Conservation (phyloP, 2,797 vertebrate genomes). For the Gymnothorax reevesii region DNA sequence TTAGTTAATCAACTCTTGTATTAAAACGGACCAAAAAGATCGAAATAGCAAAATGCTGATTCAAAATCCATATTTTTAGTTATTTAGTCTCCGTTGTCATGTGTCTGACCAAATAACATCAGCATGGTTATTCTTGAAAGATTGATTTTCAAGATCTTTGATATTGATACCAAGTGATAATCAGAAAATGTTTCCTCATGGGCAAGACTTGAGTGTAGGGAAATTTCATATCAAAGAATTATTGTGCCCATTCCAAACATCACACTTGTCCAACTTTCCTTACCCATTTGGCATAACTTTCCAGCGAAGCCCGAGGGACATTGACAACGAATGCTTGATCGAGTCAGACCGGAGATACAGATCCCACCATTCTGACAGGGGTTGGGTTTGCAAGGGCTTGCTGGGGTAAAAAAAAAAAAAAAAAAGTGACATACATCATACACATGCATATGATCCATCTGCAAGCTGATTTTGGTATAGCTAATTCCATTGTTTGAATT, state of each 20-base stretch:
- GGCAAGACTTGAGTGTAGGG: not conserved
- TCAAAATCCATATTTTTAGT: too few species aligned
- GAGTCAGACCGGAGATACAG: constrained; percentile 49
- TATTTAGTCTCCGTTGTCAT: too few species aligned
- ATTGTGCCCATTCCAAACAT: not conserved
- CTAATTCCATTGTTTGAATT: too few species aligned
- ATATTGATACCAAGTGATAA: not conserved
- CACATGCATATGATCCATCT: not conserved
- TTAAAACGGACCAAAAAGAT: not conserved
- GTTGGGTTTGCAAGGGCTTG: constrained; percentile 53
- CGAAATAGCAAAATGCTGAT: too few species aligned
- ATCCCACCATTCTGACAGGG: constrained; percentile 64
- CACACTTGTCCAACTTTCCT: constrained; percentile 8
- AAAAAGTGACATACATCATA: not conserved
- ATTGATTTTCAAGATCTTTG: not conserved
- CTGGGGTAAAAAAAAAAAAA: constrained; percentile 39
- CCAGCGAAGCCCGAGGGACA: constrained; percentile 56
- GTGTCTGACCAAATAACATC: too few species aligned
- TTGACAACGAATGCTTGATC: constrained; percentile 48
- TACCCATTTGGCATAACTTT: constrained; percentile 66
- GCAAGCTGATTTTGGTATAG: too few species aligned
- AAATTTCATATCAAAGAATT: not conserved
- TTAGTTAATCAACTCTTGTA: not conserved
- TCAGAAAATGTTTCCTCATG: not conserved
- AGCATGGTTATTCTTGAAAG: too few species aligned